Evolutionary conservation across 2,113 vertebrate species (phyloP).

Genomic region (Fulmarus glacialis): DNA sequence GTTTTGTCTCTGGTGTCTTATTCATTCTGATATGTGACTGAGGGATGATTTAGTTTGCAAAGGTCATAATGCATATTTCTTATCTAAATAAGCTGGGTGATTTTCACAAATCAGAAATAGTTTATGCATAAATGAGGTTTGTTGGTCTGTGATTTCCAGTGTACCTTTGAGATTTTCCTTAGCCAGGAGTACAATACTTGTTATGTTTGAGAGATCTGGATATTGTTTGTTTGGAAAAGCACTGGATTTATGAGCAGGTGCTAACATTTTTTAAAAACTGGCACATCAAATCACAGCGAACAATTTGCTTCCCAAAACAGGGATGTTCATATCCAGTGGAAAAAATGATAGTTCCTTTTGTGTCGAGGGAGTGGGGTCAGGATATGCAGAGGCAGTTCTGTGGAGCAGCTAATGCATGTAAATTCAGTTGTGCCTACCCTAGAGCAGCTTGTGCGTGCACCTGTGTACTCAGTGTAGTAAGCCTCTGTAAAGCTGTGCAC

Average conservation of each 20-base stretch:
- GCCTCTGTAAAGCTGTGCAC: not conserved
- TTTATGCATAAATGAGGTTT: not conserved
- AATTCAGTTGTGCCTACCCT: not conserved
- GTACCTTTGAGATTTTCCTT: not conserved
- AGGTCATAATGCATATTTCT: not conserved
- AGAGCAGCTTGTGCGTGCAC: rapidly evolving
- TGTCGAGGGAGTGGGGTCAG: not conserved
- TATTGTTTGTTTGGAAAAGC: not conserved
- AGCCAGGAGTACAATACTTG: no score
- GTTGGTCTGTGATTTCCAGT: not conserved
- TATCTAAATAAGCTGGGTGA: not conserved
- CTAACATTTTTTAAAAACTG: not conserved
- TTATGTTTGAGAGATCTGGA: not conserved
- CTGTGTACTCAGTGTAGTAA: not conserved
- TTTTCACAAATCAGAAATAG: no score
- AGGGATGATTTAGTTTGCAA: not conserved
- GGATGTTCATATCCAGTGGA: not conserved
- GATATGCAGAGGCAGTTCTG: not conserved
- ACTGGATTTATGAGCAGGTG: not conserved
- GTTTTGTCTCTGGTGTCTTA: not conserved
- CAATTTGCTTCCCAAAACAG: not conserved
- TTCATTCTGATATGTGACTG: not conserved
- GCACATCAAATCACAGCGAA: not conserved
- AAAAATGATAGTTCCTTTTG: not conserved
- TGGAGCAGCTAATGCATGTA: not conserved